Percentiles rank a stretch among this genome's conserved stretches.
phyloP scores from a whole-genome alignment of 2,113 vertebrate species.

The Ondatra zibethicus region DNA sequence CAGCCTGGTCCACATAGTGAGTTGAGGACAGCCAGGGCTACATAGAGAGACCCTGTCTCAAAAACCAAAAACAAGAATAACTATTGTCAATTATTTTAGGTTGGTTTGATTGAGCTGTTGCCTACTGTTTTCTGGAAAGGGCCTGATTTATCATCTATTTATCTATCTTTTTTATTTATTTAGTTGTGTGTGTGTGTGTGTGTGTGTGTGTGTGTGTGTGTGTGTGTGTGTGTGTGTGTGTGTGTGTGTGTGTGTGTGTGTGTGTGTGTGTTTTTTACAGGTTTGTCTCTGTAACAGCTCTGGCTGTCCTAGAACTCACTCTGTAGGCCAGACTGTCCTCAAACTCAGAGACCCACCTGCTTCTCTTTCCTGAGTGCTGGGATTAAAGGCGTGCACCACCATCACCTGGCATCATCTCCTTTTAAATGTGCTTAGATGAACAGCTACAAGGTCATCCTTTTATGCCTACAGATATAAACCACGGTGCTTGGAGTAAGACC shows the following conservation, averaged over 20 bases:
- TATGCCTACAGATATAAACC: constrained; percentile 76
- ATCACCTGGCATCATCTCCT: neutral
- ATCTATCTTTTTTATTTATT: too few relatives aligned
- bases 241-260: too few relatives aligned
- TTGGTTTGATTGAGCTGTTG: neutral
- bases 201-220: too few relatives aligned
- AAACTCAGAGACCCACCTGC: neutral
- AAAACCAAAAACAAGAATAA: too few relatives aligned
- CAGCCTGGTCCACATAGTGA: neutral
- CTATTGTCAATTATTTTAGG: neutral
- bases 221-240: too few relatives aligned
- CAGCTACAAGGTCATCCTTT: neutral
- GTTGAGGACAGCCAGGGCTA: too few relatives aligned
- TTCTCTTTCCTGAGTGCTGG: too few relatives aligned
- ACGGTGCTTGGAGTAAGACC: constrained; percentile 83
- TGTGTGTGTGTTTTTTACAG: neutral
- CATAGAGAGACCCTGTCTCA: neutral
- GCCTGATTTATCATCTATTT: neutral
- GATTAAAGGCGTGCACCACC: too few relatives aligned
- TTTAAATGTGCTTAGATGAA: neutral
- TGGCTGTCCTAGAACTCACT: neutral
- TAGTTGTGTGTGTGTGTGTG: too few relatives aligned
- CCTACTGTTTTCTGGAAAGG: neutral
- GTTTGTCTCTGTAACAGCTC: neutral
- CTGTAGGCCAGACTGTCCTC: neutral